Evolutionary conservation across 2,113 vertebrate genomes (phyloP).

Genomic region (Strix aluco): DNA sequence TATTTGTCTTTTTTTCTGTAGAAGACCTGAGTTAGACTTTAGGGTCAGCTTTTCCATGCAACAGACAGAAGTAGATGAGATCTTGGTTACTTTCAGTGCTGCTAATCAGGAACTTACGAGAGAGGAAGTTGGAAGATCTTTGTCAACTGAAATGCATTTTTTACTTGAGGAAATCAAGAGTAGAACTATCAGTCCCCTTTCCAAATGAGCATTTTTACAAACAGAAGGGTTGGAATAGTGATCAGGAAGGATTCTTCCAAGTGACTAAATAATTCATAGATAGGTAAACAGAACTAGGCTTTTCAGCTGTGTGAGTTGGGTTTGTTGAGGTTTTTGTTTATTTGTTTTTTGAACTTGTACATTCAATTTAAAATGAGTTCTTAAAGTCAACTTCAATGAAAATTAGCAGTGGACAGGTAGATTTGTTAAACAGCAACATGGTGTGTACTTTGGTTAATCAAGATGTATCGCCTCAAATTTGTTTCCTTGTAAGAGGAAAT

Average conservation of each 20-base stretch:
- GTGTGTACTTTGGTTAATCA: neutral
- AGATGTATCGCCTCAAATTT: neutral
- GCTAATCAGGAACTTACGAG: neutral
- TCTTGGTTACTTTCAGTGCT: neutral
- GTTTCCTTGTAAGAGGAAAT: neutral
- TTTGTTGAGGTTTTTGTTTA: neutral
- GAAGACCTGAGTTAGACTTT: neutral
- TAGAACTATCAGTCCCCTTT: neutral
- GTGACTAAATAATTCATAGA: neutral
- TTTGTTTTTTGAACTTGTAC: neutral
- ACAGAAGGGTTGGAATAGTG: neutral
- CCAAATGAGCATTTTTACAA: neutral
- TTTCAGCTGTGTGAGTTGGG: neutral
- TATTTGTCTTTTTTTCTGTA: neutral
- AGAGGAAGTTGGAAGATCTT: neutral
- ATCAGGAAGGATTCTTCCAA: neutral
- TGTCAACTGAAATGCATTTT: neutral
- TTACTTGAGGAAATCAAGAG: neutral
- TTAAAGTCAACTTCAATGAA: neutral
- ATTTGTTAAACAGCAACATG: neutral
- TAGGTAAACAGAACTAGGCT: neutral
- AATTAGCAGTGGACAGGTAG: neutral
- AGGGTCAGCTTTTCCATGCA: neutral
- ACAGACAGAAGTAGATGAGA: neutral
- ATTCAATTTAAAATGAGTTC: neutral